phyloP scores from a whole-genome alignment of 2,113 vertebrate genomes.

The Dicaeum eximium region DNA sequence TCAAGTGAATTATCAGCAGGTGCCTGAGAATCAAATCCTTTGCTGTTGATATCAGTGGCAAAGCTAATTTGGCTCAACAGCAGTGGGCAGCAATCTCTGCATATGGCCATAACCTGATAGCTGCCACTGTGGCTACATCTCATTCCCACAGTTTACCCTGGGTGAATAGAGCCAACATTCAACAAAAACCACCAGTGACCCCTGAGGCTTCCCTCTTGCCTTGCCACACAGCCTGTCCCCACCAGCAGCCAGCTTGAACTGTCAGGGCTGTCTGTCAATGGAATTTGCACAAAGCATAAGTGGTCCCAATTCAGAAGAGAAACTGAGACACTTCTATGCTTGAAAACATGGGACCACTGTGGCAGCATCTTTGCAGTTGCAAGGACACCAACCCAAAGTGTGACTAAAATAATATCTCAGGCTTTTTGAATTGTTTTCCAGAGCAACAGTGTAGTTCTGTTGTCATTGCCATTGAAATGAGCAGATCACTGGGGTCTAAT shows the following conservation, averaged over 20 bases:
- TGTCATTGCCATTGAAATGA: neutral
- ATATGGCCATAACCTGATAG: neutral
- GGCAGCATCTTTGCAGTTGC: neutral
- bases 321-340: neutral
- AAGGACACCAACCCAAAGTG: neutral
- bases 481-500: neutral
- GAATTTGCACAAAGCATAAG: neutral
- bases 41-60: neutral
- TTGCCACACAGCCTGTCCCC: accelerated
- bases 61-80: neutral
- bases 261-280: neutral
- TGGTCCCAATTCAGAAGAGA: neutral
- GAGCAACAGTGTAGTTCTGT: neutral
- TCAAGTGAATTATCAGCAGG: neutral
- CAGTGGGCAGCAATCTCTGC: neutral
- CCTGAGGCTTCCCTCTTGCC: neutral
- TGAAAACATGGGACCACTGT: neutral
- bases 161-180: neutral
- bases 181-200: neutral
- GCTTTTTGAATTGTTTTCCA: neutral
- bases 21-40: neutral
- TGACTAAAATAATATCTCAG: neutral
- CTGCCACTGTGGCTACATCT: neutral
- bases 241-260: neutral
- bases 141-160: neutral